Percentiles rank a stretch among this genome's conserved stretches.
These are phyloP conservation scores for Eurosta solidaginis DNA, from an alignment of 1,140 invertebrate species.

Conservation along the genomic window DNA sequence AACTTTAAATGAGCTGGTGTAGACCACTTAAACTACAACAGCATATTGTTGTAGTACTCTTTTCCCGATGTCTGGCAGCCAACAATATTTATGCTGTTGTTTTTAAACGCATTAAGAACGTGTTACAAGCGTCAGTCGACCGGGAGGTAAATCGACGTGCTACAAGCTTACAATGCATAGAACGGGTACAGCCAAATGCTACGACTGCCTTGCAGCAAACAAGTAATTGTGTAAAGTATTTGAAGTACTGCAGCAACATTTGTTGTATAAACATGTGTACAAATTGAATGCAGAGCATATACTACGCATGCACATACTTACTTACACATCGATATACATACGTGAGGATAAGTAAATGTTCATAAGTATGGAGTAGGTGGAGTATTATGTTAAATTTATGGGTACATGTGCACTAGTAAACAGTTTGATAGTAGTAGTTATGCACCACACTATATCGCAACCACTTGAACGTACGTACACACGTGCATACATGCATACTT, in stretches of 20 bases:
- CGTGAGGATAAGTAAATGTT: neutral
- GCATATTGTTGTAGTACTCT: neutral
- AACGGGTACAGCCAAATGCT: neutral
- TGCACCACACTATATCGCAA: no score
- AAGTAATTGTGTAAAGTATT: constrained; percentile 1
- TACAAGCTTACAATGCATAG: neutral
- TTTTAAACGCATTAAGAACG: constrained; percentile 25
- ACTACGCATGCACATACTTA: no score
- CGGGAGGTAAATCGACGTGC: neutral
- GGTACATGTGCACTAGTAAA: no score
- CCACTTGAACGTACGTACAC: neutral
- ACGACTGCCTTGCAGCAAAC: constrained; percentile 12
- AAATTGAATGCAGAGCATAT: no score
- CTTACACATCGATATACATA: neutral
- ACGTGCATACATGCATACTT: neutral
- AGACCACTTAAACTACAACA: neutral
- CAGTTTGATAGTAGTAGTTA: no score
- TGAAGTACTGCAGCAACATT: constrained; percentile 16
- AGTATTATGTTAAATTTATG: no score
- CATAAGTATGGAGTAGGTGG: no score
- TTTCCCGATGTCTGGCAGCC: neutral
- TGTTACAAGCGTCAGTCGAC: neutral
- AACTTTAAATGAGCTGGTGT: neutral
- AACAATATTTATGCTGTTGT: constrained; percentile 11
- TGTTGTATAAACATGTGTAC: no score